Base-by-base conservation (phyloP, 2,113 vertebrate genomes). In the Anolis sagrei region DNA sequence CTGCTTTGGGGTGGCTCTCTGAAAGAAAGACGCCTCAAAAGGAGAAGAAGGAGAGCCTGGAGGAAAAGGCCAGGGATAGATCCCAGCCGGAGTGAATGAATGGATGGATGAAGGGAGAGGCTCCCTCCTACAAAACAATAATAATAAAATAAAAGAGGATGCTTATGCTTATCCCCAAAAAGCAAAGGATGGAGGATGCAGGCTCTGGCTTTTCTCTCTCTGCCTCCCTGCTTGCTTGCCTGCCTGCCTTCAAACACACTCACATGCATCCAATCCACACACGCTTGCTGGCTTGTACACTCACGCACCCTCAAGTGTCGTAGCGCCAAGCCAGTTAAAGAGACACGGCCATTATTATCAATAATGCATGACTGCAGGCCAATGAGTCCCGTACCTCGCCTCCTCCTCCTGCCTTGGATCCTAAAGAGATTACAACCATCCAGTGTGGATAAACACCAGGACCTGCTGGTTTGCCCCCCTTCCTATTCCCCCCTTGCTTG, bases 321-420 rank as follows among this genome's bases (percentile, higher is more conserved):
- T 84, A 84, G 85, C 66, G 93, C 91, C 87, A 91, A 92, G 88
- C 81, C 87, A 70, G 84, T 74, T 74, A 88, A 87, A 93, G 87
- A 86, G 87, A 86, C 91, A 90, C 25, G 64, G 86, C 84, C 87
- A 81, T 83, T 75, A 88, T 85, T 73, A 89, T 89, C 88, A 85
- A 90, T 91, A 88, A 92, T 83, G 75, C 91, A 76, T 75, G 79
- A 81, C 84, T 82, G 83, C 83, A 48, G 79, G 36, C 75, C 44
- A 7, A 48, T 64, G 69, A 58, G 62, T 61, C 32, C 21, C 66
- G 0, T 1, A 32, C 21, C 16, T n/a, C 39, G 1, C 16, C 5
- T 2, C 4, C 18, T 11, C 14, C 66, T 44, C 73, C 75, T 39
- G 74, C 74, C 80, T 73, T 2, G 80, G 36, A n/a, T 78, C 66